phyloP scores from a whole-genome alignment of 2,797 vertebrate genomes.

The Phataginus tetradactyla region DNA sequence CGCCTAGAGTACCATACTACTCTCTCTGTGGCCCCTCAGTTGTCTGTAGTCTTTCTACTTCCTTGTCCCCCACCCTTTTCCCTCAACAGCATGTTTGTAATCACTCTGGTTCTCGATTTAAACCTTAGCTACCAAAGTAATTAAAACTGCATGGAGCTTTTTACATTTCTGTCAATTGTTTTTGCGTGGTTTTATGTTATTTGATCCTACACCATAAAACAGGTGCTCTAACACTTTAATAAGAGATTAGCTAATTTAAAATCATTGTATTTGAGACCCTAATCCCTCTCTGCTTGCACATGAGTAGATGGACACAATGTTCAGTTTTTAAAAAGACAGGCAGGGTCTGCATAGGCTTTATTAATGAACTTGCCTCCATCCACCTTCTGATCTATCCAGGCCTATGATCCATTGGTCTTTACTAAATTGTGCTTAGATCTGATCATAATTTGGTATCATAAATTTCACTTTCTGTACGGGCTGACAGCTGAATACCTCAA shows the following conservation, averaged over 20 bases:
- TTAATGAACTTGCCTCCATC: background rate
- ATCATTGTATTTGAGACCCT: background rate
- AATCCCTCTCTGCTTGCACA: background rate
- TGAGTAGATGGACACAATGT: background rate
- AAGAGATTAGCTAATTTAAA: background rate
- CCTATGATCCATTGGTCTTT: background rate
- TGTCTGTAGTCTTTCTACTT: background rate
- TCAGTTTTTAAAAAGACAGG: background rate
- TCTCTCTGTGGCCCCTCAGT: background rate
- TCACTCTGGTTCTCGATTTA: background rate
- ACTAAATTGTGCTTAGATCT: background rate
- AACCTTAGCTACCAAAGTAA: conserved; percentile 26
- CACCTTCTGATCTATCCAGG: background rate
- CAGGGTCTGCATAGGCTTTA: background rate
- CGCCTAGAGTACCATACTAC: rapidly evolving
- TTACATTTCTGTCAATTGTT: background rate
- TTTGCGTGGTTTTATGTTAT: background rate
- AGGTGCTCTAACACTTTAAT: background rate
- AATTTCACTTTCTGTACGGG: background rate
- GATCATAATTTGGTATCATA: background rate
- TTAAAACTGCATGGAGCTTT: background rate
- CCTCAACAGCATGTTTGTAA: background rate
- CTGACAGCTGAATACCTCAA: background rate
- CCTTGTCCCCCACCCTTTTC: background rate
- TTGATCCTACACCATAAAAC: background rate